Evolutionary conservation across 2,797 vertebrate species (phyloP).

Genomic region (Falco columbarius): DNA sequence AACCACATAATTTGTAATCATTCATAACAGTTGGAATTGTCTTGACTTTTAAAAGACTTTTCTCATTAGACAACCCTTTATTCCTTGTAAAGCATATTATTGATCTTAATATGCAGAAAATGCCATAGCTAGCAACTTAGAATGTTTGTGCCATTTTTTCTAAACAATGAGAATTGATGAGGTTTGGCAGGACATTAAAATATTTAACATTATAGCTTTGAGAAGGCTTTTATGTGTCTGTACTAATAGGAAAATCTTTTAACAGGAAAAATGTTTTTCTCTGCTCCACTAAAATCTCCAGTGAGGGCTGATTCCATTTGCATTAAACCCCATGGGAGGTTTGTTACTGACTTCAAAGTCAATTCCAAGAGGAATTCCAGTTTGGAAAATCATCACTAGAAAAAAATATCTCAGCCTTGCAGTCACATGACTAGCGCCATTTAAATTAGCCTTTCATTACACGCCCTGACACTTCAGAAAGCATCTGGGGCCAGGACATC

Average conservation of each 20-base stretch:
- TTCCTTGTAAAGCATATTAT: constrained; percentile 40
- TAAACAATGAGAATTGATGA: constrained; percentile 57
- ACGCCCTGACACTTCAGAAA: not conserved
- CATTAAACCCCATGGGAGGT: not conserved
- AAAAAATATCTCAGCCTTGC: not conserved
- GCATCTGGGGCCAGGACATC: not conserved
- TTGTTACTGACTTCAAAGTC: constrained; percentile 32
- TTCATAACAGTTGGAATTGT: constrained; percentile 22
- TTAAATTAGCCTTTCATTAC: not conserved
- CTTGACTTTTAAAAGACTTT: constrained; percentile 46
- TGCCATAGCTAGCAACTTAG: not conserved
- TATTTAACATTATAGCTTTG: constrained; percentile 35
- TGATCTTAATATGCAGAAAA: constrained; percentile 62
- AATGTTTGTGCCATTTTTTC: constrained; percentile 32
- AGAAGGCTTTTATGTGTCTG: constrained; percentile 49
- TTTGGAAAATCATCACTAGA: not conserved
- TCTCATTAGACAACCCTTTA: constrained; percentile 46
- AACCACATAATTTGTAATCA: constrained; percentile 35
- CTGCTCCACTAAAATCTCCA: not conserved
- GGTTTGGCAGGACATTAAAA: constrained; percentile 63
- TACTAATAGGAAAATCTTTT: constrained; percentile 47
- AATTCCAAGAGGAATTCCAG: not conserved
- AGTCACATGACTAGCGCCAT: not conserved
- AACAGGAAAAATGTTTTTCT: constrained; percentile 53
- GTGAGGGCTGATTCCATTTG: constrained; percentile 14